Percentiles rank a stretch among this genome's conserved stretches.
These are phyloP conservation scores for Porites divaricata DNA, from an alignment of 92 coral and sea anemone genomes.

Conservation along the genomic window DNA sequence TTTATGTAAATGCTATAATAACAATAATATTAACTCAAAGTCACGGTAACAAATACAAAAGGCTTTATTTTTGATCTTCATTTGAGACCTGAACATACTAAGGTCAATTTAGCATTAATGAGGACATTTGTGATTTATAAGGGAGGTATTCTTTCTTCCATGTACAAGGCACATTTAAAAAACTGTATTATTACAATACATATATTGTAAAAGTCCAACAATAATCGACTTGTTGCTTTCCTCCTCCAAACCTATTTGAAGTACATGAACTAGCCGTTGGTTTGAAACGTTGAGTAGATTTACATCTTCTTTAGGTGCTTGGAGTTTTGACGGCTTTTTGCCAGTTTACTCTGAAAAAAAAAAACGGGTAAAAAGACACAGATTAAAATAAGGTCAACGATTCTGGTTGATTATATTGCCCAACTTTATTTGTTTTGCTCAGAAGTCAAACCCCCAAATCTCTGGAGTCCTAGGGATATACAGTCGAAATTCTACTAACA, in stretches of 20 bases:
- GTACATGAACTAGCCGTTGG: not conserved
- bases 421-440: not conserved
- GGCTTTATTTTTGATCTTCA: not conserved
- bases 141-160: not conserved
- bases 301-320: slow-evolving; percentile 1
- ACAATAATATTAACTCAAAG: slow-evolving; percentile 2
- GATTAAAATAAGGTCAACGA: not conserved
- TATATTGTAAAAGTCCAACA: not conserved
- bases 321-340: slow-evolving; percentile 10
- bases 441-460: too few relatives aligned
- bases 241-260: not conserved
- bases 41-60: slow-evolving; percentile 30
- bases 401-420: not conserved
- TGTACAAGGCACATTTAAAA: not conserved
- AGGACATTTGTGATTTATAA: not conserved
- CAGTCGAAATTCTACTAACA: too few relatives aligned
- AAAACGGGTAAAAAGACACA: not conserved
- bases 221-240: not conserved
- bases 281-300: not conserved
- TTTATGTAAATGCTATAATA: too few relatives aligned
- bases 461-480: too few relatives aligned
- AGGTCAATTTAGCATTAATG: too few relatives aligned
- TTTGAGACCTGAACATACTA: not conserved
- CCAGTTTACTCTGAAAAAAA: slow-evolving; percentile 27
- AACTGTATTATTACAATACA: not conserved